Conservation (phyloP, 2,888 invertebrate species). For the Acheta domesticus region DNA sequence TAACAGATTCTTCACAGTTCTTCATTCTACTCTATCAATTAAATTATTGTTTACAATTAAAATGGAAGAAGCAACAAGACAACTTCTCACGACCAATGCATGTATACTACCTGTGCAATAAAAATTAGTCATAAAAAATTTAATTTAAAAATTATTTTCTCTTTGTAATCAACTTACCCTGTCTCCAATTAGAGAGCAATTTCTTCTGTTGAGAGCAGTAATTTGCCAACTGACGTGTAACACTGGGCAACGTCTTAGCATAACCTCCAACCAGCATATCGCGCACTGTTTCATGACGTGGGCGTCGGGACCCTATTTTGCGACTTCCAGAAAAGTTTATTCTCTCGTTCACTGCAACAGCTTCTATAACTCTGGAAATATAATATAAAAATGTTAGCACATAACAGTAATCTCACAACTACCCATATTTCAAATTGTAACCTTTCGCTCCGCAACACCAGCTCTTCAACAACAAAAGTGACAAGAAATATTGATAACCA, state of each 20-base stretch:
- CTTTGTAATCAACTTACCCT: constrained; percentile 34
- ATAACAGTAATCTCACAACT: background rate
- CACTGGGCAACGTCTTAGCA: constrained; percentile 51
- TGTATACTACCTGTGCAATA: too few relatives aligned
- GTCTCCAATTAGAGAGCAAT: constrained; percentile 34
- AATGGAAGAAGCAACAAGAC: background rate
- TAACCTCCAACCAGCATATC: constrained; percentile 55
- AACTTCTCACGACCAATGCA: too few relatives aligned
- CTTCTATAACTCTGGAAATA: constrained; percentile 43
- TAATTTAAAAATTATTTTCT: too few relatives aligned
- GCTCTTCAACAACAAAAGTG: too few relatives aligned
- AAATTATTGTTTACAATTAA: background rate
- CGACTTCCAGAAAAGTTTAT: constrained; percentile 38
- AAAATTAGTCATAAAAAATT: background rate
- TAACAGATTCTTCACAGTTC: too few relatives aligned
- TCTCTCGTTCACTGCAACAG: constrained; percentile 47
- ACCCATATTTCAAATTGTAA: too few relatives aligned
- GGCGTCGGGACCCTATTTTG: constrained; percentile 25
- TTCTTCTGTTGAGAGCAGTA: constrained; percentile 41
- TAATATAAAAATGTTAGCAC: constrained; percentile 27
- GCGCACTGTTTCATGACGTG: constrained; percentile 48
- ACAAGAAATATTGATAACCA: too few relatives aligned
- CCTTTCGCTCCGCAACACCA: too few relatives aligned
- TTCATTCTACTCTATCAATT: too few relatives aligned
- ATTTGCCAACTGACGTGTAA: constrained; percentile 50